Conservation (phyloP, 2,888 invertebrate species). For the Dryocosmus kuriphilus region DNA sequence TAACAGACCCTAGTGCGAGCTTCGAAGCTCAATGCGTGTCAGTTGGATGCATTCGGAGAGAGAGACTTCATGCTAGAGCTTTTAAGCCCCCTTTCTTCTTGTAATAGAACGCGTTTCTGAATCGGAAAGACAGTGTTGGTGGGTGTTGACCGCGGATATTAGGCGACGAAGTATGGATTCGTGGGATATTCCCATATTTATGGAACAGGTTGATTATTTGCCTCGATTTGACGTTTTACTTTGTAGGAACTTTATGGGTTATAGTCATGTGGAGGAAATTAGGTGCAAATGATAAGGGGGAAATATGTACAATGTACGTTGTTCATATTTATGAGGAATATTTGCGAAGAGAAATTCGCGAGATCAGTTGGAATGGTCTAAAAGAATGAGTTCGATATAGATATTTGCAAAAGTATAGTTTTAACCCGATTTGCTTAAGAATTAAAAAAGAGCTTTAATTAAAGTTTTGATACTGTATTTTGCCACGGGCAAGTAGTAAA, state of each 20-base stretch:
- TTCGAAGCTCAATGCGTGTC: constrained; percentile 53
- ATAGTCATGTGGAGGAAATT: background rate
- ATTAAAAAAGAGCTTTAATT: too few relatives aligned
- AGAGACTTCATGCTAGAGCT: constrained; percentile 72
- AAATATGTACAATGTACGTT: background rate
- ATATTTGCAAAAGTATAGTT: too few relatives aligned
- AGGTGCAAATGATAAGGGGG: background rate
- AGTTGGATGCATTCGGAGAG: constrained; percentile 67
- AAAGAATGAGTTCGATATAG: too few relatives aligned
- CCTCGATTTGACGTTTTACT: background rate
- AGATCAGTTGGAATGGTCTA: too few relatives aligned
- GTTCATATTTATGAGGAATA: background rate
- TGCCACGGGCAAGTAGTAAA: too few relatives aligned
- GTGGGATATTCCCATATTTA: constrained; percentile 6
- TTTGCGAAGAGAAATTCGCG: background rate
- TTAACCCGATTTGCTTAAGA: too few relatives aligned
- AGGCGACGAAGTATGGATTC: constrained; percentile 22
- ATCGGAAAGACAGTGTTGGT: constrained; percentile 27
- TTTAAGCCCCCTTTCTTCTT: constrained; percentile 41
- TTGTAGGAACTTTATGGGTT: background rate
- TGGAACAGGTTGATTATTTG: background rate
- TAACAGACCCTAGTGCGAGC: constrained; percentile 52
- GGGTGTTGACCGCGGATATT: constrained; percentile 33
- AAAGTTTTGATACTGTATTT: too few relatives aligned
- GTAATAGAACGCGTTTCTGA: constrained; percentile 10